Conservation (phyloP, 2,797 vertebrate species). For the Scarus forsteni region DNA sequence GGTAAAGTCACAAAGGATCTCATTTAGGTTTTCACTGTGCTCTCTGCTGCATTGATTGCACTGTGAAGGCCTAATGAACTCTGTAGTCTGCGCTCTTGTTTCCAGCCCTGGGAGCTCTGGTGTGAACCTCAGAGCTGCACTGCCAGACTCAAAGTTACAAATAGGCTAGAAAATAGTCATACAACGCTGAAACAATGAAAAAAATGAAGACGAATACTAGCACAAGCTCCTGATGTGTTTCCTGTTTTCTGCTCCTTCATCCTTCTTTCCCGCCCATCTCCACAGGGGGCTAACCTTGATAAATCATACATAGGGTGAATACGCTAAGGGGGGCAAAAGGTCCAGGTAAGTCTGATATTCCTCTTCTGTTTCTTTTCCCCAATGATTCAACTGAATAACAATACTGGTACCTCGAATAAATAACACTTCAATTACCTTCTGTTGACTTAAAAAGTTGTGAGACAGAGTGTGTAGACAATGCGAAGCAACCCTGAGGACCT, state of each 20-base stretch:
- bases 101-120: conserved; percentile 64
- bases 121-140: conserved; percentile 61
- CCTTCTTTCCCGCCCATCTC: conserved; percentile 20
- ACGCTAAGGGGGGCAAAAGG: conserved; percentile 33
- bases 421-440: conserved; percentile 50
- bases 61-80: conserved; percentile 81
- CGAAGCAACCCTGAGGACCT: conserved; percentile 21
- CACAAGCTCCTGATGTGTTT: conserved; percentile 30
- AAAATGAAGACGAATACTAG: conserved; percentile 41
- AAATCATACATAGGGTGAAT: conserved; percentile 59
- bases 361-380: conserved; percentile 20
- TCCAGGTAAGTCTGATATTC: conserved; percentile 45
- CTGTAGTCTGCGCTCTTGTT: conserved; percentile 59
- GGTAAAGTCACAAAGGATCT: conserved; percentile 81
- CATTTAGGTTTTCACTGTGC: conserved; percentile 77
- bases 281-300: conserved; percentile 49
- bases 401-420: conserved; percentile 29
- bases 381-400: conserved; percentile 48
- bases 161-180: conserved; percentile 35
- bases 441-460: conserved; percentile 37
- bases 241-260: conserved; percentile 24
- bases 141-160: conserved; percentile 59
- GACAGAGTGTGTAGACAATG: conserved; percentile 12
- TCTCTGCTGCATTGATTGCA: conserved; percentile 81
- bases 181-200: conserved; percentile 46